Percentiles rank a stretch among this genome's conserved stretches.
Conservation (phyloP, 2,113 vertebrate species). For the Thamnaconus septentrionalis region DNA sequence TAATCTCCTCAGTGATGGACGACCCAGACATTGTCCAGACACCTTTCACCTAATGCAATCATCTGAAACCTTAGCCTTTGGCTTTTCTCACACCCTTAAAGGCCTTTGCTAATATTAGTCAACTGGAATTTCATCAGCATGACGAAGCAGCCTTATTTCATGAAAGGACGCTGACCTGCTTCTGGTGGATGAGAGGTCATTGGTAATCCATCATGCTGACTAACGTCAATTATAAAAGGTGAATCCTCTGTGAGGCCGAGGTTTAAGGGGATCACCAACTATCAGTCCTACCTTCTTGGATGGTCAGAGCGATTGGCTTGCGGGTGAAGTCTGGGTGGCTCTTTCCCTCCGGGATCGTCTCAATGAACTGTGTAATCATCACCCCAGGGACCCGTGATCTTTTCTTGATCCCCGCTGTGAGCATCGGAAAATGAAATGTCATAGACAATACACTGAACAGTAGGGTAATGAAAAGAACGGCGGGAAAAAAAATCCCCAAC, state of each 20-base stretch:
- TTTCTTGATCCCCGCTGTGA: slow-evolving; percentile 71
- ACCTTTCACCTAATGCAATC: too few species aligned
- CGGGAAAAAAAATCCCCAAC: neutral
- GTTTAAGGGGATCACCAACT: neutral
- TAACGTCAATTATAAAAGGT: slow-evolving; percentile 9
- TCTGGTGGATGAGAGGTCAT: too few species aligned
- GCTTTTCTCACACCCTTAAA: too few species aligned
- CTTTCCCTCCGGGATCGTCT: slow-evolving; percentile 80
- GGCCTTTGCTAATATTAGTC: too few species aligned
- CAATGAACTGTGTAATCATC: slow-evolving; percentile 78
- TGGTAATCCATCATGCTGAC: neutral
- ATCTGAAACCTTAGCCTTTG: too few species aligned
- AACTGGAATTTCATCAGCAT: too few species aligned
- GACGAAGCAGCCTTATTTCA: too few species aligned
- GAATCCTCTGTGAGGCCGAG: neutral
- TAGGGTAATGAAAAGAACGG: neutral
- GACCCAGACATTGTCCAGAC: too few species aligned
- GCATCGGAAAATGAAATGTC: slow-evolving; percentile 34
- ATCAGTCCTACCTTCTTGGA: slow-evolving; percentile 80
- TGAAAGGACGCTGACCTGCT: too few species aligned
- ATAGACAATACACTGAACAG: neutral
- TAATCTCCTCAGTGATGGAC: too few species aligned
- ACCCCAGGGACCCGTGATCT: slow-evolving; percentile 81
- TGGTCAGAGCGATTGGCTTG: slow-evolving; percentile 82
- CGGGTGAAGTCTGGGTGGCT: slow-evolving; percentile 82